Base-by-base conservation (phyloP, 2,113 vertebrate species). In the Nyctibius bracteatus region DNA sequence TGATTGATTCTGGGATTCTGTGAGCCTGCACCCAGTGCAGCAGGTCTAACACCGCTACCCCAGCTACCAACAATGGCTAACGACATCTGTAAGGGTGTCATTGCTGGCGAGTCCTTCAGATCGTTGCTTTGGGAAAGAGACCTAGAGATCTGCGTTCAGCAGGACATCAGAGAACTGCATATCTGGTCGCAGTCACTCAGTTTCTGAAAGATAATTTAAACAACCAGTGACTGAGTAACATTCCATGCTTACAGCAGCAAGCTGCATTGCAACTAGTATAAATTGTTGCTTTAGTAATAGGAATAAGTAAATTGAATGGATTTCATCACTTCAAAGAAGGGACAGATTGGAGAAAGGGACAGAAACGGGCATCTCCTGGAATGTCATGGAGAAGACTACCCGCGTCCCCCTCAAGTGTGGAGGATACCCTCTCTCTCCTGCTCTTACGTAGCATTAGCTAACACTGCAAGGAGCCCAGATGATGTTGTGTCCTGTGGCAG, bases 271-370 rank as follows among this genome's bases (percentile, higher is more conserved):
- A 52, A 78, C 73, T 52, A 79, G 24, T 68, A 79, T 43, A 84
- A 95, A 70, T 5, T 35, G 51, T 73, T 86, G 81, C 44, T 93
- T 96, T 90, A 66, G 68, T 41, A 85, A 85, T 19, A 94, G 86
- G 73, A 95, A 87, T 41, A 94, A 91, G 51, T 57, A 75, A 78
- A 54, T 47, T 15, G 23, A 33, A 84, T 18, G 23, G 7, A 25
- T 59, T 70, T 41, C 9, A 14, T 67, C 22, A 12, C 35, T 58
- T 74, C 51, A 71, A 22, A 83, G 49, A 65, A 77, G 12, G 18
- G 20, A 17, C 3, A 81, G 27, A 65, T 3, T 68, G 49, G 77
- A 73, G 43, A 58, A 86, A 80, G 33, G 49, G 52, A 43, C 27
- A 49, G 72, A 84, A 84, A 84, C 3, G 19, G 27, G 44, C 51